Base-by-base conservation (phyloP, 2,888 invertebrate species). In the Pammene aurita region DNA sequence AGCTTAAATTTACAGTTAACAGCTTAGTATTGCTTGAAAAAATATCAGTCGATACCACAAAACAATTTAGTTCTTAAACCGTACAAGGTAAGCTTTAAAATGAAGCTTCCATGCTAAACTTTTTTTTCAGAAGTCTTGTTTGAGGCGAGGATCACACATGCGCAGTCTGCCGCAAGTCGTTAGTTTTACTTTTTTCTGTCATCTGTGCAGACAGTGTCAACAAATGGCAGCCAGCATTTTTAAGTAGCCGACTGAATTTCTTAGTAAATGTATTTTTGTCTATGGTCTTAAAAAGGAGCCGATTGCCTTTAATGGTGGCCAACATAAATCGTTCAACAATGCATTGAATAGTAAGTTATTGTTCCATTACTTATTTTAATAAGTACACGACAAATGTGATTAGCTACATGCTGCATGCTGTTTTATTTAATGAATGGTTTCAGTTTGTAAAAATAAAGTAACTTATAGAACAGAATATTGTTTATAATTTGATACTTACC, bases 71-170 rank as follows among this genome's bases (percentile, higher is more conserved):
- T 75, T 76, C 74, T 54, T 81, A 75, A 63, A 9, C 18, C 44
- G 10, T 44, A 62, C 68, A 26, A 1, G 52, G 66, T 76, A 70
- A 60, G 67, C 13, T 44, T 64, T 46, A 54, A 54, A 71, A 61
- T 54, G n/a, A 68, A 61, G 52, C 41, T 60, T 7, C 52, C 5
- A 44, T 58, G 71, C 75, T 76, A 76, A 76, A 78, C 71, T 77
- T 80, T 76, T 72, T 74, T 70, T 75, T 72, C 41, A 65, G 56
- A 26, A 46, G 41, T 69, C 26, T 60, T 41, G 54, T 65, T 65
- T 83, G 82, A 86, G 77, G 76, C 82, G 71, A 76, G 81, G 85
- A 86, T 84, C 85, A 78, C 88, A 89, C 87, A 85, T 89, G 90
- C 86, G 81, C 81, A 76, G 82, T 79, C 80, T 82, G 82, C 76